Percentiles rank a stretch among this genome's conserved stretches.
phyloP scores from a whole-genome alignment of 1,140 invertebrate species.

The Drosophila teissieri region DNA sequence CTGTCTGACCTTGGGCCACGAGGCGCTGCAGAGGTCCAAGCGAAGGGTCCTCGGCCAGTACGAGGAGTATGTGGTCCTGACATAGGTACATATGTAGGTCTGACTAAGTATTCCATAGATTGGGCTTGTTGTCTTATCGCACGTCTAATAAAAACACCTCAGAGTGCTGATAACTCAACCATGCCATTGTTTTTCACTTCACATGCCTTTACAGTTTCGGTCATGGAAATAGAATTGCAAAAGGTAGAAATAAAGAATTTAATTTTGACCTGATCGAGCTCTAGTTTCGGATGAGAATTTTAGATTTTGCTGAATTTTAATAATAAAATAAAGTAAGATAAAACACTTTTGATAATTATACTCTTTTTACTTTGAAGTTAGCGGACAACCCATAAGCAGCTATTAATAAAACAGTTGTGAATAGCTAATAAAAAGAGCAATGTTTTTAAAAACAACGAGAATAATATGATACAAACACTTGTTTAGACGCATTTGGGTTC shows the following conservation, averaged over 20 bases:
- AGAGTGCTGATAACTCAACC: slow-evolving; percentile 38
- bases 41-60: slow-evolving; percentile 58
- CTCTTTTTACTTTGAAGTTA: too few species aligned
- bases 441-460: background rate
- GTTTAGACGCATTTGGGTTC: too few species aligned
- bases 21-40: slow-evolving; percentile 55
- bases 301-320: too few species aligned
- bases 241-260: background rate
- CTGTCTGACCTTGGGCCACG: slow-evolving; percentile 87
- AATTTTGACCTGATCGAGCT: too few species aligned
- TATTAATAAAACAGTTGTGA: too few species aligned
- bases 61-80: slow-evolving; percentile 55
- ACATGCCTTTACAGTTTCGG: slow-evolving; percentile 1
- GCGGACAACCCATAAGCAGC: too few species aligned
- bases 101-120: slow-evolving; percentile 15
- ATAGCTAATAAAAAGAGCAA: background rate
- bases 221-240: background rate
- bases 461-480: background rate
- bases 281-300: too few species aligned
- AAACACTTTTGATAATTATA: too few species aligned
- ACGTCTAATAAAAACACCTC: slow-evolving; percentile 6
- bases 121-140: slow-evolving; percentile 31
- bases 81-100: background rate
- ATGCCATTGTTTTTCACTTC: slow-evolving; percentile 12
- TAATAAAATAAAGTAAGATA: too few species aligned